A percentile compares a stretch with the other conserved stretches of the same genome.
Conservation (phyloP, 2,113 vertebrate species). For the Melozone crissalis region DNA sequence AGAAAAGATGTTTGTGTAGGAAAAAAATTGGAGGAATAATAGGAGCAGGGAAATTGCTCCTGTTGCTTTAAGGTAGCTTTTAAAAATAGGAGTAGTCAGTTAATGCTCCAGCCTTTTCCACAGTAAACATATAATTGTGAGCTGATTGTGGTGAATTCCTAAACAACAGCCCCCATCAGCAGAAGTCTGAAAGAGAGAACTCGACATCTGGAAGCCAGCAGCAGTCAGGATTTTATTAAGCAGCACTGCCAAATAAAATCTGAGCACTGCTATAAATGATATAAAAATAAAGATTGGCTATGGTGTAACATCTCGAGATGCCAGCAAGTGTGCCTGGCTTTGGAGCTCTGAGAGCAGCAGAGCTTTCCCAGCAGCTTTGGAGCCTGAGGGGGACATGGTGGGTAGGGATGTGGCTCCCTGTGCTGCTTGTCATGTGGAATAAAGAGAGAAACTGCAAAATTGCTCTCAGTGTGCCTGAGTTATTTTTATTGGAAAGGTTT, state of each 20-base stretch:
- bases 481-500: neutral
- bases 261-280: neutral
- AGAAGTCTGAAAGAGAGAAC: neutral
- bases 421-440: neutral
- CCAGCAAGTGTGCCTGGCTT: fast-evolving
- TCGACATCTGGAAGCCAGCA: slow-evolving; percentile 29
- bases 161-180: neutral
- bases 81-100: neutral
- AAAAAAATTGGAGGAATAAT: neutral
- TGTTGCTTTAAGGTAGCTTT: slow-evolving; percentile 26
- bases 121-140: slow-evolving; percentile 2
- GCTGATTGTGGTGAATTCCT: slow-evolving; percentile 22
- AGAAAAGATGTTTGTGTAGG: neutral
- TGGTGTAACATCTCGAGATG: neutral
- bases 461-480: neutral
- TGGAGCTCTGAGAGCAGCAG: neutral
- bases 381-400: fast-evolving
- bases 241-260: neutral
- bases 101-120: neutral
- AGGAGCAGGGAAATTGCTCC: neutral
- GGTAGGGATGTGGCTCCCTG: neutral
- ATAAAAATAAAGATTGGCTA: neutral
- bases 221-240: neutral
- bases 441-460: neutral
- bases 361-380: neutral